Conservation (phyloP, 2,797 vertebrate genomes). For the Enteromius anoplus region DNA sequence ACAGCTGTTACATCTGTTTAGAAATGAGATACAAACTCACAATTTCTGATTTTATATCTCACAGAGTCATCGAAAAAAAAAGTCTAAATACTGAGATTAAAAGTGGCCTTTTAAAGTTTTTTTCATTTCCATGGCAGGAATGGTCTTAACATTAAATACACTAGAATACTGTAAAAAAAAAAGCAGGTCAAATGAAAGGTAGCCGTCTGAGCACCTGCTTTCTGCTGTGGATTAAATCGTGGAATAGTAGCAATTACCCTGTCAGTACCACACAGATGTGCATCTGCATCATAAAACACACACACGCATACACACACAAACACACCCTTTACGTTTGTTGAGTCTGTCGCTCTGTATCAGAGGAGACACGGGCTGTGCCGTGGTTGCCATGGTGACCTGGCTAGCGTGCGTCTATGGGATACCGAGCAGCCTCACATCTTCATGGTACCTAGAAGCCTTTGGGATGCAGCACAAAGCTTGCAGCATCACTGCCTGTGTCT, state of each 20-base stretch:
- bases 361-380: background rate
- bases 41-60: background rate
- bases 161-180: background rate
- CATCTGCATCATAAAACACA: background rate
- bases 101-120: background rate
- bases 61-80: background rate
- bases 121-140: background rate
- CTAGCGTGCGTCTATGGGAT: conserved; percentile 48
- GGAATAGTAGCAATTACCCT: background rate
- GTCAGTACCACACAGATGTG: background rate
- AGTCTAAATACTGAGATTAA: background rate
- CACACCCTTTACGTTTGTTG: background rate
- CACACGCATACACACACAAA: too few relatives aligned
- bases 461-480: conserved; percentile 38
- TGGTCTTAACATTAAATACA: background rate
- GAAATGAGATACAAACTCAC: background rate
- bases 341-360: conserved; percentile 8
- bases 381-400: conserved; percentile 50
- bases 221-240: background rate
- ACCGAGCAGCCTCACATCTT: conserved; percentile 37
- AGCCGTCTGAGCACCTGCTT: background rate
- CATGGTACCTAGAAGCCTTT: conserved; percentile 41
- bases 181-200: background rate
- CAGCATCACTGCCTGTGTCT: conserved; percentile 16
- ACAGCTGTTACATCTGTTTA: background rate